These are phyloP conservation scores for Armadillidium nasatum DNA, from an alignment of 1,140 invertebrate species.

Conservation along the genomic window DNA sequence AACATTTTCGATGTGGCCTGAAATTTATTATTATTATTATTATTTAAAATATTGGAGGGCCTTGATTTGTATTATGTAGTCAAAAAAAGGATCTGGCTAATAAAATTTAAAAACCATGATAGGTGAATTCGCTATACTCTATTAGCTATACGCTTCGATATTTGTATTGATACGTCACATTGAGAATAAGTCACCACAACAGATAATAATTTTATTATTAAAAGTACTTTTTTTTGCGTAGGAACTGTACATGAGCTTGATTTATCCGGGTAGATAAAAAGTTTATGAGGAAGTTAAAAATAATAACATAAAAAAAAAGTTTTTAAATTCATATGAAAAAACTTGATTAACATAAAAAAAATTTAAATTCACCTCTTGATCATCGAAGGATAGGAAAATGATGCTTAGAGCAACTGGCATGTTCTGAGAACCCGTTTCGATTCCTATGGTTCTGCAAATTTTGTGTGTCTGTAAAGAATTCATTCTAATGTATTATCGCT, in stretches of 20 bases:
- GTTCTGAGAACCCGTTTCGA: slow-evolving; percentile 53
- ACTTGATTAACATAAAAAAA: too few species aligned
- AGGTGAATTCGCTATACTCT: too few species aligned
- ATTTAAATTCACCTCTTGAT: slow-evolving; percentile 20
- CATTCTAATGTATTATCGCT: not conserved
- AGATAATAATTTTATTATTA: too few species aligned
- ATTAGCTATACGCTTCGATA: too few species aligned
- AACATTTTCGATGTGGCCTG: not conserved
- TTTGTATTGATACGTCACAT: too few species aligned
- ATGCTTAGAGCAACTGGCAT: slow-evolving; percentile 48
- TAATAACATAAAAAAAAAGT: not conserved
- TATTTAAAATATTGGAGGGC: not conserved
- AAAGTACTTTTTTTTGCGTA: too few species aligned
- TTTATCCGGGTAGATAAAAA: not conserved
- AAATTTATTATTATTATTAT: not conserved
- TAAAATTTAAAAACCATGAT: too few species aligned
- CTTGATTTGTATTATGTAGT: too few species aligned
- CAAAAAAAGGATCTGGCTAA: too few species aligned
- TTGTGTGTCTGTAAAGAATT: slow-evolving; percentile 33
- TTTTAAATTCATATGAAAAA: too few species aligned
- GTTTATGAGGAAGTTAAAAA: not conserved
- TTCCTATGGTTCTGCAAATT: slow-evolving; percentile 49
- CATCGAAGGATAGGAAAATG: slow-evolving; percentile 45
- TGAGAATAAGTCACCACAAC: too few species aligned
- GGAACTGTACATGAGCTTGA: not conserved